These are phyloP conservation scores for Tachypleus tridentatus DNA, from an alignment of 1,140 invertebrate genomes.

Conservation along the genomic window DNA sequence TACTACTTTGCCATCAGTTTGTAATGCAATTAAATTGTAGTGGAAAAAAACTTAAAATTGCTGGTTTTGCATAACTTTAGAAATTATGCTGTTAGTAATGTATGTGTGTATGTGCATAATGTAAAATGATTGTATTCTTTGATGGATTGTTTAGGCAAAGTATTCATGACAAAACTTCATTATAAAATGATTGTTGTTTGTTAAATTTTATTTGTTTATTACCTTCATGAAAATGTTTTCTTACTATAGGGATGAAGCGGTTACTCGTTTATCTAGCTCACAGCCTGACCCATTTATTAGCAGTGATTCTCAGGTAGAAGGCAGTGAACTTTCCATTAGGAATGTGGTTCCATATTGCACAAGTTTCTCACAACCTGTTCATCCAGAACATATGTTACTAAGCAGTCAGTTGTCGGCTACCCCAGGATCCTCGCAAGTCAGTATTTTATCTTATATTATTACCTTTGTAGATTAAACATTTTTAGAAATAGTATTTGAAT, in stretches of 20 bases:
- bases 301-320: not conserved
- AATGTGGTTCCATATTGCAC: conserved; percentile 29
- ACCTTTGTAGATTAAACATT: too few relatives aligned
- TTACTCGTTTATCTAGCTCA: conserved; percentile 28
- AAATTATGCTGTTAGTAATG: too few relatives aligned
- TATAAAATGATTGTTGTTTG: too few relatives aligned
- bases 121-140: too few relatives aligned
- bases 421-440: not conserved
- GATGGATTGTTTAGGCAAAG: too few relatives aligned
- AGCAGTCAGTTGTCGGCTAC: conserved; percentile 47
- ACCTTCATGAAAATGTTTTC: not conserved
- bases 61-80: too few relatives aligned
- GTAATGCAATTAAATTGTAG: too few relatives aligned
- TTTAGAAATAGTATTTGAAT: too few relatives aligned
- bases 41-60: too few relatives aligned
- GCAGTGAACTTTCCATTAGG: conserved; percentile 3
- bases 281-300: conserved; percentile 33
- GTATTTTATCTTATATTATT: not conserved
- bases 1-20: too few relatives aligned
- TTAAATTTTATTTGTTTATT: not conserved
- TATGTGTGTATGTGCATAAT: too few relatives aligned
- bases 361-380: conserved; percentile 76
- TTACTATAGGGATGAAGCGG: conserved; percentile 20
- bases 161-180: too few relatives aligned
- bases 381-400: conserved; percentile 67